phyloP scores from a whole-genome alignment of 2,888 invertebrate species.

The Tortrix viridana region DNA sequence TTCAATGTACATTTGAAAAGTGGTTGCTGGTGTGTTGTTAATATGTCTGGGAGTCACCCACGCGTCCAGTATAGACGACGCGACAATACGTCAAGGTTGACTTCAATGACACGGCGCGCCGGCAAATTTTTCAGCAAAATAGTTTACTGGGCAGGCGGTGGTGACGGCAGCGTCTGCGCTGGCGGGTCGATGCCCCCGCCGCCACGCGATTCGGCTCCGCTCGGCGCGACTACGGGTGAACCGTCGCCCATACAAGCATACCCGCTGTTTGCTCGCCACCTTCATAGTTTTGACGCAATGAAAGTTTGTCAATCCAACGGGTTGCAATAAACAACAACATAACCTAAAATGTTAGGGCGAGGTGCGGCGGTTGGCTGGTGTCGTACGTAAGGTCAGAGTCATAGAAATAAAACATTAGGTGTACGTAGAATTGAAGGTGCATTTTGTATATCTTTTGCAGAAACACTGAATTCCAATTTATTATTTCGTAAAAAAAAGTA shows the following conservation, averaged over 20 bases:
- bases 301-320: too few relatives aligned
- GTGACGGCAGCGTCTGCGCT: slow-evolving; percentile 82
- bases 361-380: too few relatives aligned
- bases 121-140: slow-evolving; percentile 81
- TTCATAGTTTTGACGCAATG: neutral
- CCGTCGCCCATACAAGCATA: slow-evolving; percentile 56
- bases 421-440: too few relatives aligned
- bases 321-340: too few relatives aligned
- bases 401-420: too few relatives aligned
- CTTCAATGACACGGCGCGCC: slow-evolving; percentile 75
- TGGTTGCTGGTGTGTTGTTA: slow-evolving; percentile 75
- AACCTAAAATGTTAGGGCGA: too few relatives aligned
- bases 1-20: slow-evolving; percentile 57
- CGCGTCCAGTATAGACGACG: slow-evolving; percentile 73
- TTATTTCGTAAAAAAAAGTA: too few relatives aligned
- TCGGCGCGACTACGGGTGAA: slow-evolving; percentile 66
- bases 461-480: too few relatives aligned
- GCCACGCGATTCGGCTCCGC: slow-evolving; percentile 68
- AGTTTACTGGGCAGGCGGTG: slow-evolving; percentile 71
- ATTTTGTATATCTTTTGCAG: too few relatives aligned
- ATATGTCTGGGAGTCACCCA: slow-evolving; percentile 73
- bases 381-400: too few relatives aligned
- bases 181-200: slow-evolving; percentile 79
- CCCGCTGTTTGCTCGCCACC: slow-evolving; percentile 37
- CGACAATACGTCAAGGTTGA: slow-evolving; percentile 81